Percentiles rank a stretch among this genome's conserved stretches.
Evolutionary conservation across 1,140 invertebrate species (phyloP).

Genomic region (Limonius californicus): DNA sequence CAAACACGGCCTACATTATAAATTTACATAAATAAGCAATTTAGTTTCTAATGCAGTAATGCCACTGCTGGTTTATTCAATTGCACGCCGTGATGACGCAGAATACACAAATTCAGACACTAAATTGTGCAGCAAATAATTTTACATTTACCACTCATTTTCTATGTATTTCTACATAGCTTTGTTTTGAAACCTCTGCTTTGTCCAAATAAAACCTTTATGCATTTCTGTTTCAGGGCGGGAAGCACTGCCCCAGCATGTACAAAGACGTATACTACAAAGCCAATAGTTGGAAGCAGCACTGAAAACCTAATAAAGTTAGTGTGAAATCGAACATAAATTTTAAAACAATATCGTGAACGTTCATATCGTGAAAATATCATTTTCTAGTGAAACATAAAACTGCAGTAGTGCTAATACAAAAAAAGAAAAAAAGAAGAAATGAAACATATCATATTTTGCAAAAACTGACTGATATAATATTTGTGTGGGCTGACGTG

Average conservation of each 20-base stretch:
- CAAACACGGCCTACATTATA: background rate
- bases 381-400: conserved; percentile 13
- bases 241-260: conserved; percentile 82
- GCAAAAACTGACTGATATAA: conserved; percentile 17
- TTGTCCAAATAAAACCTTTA: too few species aligned
- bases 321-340: conserved; percentile 3
- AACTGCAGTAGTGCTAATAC: conserved; percentile 18
- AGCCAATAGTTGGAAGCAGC: conserved; percentile 70
- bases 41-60: conserved; percentile 2
- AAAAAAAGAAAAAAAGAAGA: conserved; percentile 14
- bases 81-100: background rate
- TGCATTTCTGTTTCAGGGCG: conserved; percentile 52
- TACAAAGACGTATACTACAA: conserved; percentile 83
- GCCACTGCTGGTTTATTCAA: background rate
- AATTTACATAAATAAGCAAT: conserved; percentile 6
- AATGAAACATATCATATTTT: conserved; percentile 26
- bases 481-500: conserved; percentile 23
- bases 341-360: conserved; percentile 11
- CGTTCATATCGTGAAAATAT: conserved; percentile 12
- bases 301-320: conserved; percentile 45
- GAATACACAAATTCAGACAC: background rate
- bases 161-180: too few species aligned
- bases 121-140: too few species aligned
- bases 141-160: too few species aligned
- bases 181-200: too few species aligned